A percentile compares a stretch with the other conserved stretches of the same genome.
Conservation (phyloP, 2,797 vertebrate species). For the Fistularia tabacaria region DNA sequence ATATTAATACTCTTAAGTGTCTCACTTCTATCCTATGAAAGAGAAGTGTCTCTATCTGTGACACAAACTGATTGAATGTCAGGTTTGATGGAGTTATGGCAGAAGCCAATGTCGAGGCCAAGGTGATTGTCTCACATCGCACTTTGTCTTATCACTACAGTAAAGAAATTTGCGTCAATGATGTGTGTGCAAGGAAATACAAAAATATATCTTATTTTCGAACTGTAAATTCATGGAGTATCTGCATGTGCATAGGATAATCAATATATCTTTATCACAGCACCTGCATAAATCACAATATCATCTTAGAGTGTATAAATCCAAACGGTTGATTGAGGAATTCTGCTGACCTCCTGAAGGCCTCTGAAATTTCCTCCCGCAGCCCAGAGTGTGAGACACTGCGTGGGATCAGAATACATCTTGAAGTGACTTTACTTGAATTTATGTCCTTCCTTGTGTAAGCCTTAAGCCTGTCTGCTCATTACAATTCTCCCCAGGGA, state of each 20-base stretch:
- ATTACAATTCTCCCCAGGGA: constrained; percentile 75
- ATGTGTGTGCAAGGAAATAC: too few relatives aligned
- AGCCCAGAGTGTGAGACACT: background rate
- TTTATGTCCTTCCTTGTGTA: constrained; percentile 55
- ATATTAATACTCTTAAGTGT: constrained; percentile 79
- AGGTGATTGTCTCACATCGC: constrained; percentile 45
- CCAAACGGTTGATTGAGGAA: constrained; percentile 22
- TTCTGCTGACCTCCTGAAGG: constrained; percentile 15
- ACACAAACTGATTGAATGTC: constrained; percentile 41
- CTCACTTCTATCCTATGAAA: constrained; percentile 57
- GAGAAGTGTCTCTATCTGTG: constrained; percentile 30
- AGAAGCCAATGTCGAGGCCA: constrained; percentile 38
- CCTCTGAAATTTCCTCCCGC: background rate
- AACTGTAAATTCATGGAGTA: too few relatives aligned
- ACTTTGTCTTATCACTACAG: constrained; percentile 27
- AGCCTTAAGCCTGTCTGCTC: constrained; percentile 49
- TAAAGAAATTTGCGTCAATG: background rate
- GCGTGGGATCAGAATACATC: constrained; percentile 39
- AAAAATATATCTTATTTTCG: too few relatives aligned
- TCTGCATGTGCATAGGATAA: too few relatives aligned
- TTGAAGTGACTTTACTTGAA: constrained; percentile 31
- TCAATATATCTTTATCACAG: too few relatives aligned
- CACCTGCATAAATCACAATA: too few relatives aligned
- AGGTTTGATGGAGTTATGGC: constrained; percentile 27
- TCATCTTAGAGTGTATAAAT: background rate